phyloP scores from a whole-genome alignment of 2,113 vertebrate genomes.

The Amphilophus citrinellus region DNA sequence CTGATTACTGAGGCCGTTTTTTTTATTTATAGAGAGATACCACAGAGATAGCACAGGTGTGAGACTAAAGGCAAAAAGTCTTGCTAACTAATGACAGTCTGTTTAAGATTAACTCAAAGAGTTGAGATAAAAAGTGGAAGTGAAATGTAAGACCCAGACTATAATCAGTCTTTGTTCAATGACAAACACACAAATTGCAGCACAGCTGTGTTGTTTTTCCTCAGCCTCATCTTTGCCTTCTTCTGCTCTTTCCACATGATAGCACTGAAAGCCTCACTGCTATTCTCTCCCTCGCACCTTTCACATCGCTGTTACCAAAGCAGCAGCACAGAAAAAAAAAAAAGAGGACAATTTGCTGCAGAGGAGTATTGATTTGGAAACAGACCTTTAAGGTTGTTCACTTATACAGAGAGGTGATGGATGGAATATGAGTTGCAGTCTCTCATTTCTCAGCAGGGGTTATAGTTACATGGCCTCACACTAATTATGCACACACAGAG shows the following conservation, averaged over 20 bases:
- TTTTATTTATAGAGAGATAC: slow-evolving; percentile 19
- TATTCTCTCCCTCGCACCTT: slow-evolving; percentile 54
- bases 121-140: slow-evolving; percentile 23
- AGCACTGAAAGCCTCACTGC: slow-evolving; percentile 55
- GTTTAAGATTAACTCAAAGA: slow-evolving; percentile 40
- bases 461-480: not conserved
- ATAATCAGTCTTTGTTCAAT: slow-evolving; percentile 50
- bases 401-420: slow-evolving; percentile 8
- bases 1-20: slow-evolving; percentile 25
- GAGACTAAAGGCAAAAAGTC: slow-evolving; percentile 46
- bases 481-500: not conserved
- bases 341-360: slow-evolving; percentile 40
- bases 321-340: slow-evolving; percentile 25
- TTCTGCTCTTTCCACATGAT: slow-evolving; percentile 61
- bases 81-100: slow-evolving; percentile 19
- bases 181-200: slow-evolving; percentile 52
- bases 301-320: slow-evolving; percentile 55
- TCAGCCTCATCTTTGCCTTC: slow-evolving; percentile 57
- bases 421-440: not conserved
- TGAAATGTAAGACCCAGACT: slow-evolving; percentile 32
- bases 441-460: slow-evolving; percentile 23
- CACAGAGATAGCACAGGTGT: not conserved
- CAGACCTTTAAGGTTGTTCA: slow-evolving; percentile 19
- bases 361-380: slow-evolving; percentile 62
- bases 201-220: slow-evolving; percentile 38